A percentile compares a stretch with the other conserved stretches of the same genome.
Conservation (phyloP, 2,113 vertebrate species). For the Hiodon alosoides region DNA sequence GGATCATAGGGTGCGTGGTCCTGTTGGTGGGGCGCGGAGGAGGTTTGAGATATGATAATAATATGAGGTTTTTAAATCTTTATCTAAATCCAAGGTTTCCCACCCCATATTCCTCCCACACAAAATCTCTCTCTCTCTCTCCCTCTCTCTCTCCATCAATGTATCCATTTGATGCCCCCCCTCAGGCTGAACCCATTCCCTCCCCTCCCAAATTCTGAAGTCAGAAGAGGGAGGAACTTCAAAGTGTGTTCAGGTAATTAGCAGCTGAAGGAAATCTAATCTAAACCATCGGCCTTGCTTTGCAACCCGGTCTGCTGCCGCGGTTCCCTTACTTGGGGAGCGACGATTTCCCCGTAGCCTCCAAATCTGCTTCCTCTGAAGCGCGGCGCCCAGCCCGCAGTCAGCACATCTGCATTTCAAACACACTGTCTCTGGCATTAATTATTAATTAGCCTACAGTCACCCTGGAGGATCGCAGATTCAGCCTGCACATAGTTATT, state of each 20-base stretch:
- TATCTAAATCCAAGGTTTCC: background rate
- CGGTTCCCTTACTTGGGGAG: conserved; percentile 73
- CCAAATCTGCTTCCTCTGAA: conserved; percentile 83
- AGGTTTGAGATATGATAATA: background rate
- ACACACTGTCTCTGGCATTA: conserved; percentile 95
- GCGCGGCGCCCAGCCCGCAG: conserved; percentile 83
- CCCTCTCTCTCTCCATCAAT: conserved; percentile 51
- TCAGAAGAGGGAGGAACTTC: conserved; percentile 80
- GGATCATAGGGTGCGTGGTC: background rate
- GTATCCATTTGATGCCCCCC: conserved; percentile 74
- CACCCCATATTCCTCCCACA: background rate
- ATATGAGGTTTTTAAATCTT: background rate
- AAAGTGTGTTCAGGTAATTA: conserved; percentile 87
- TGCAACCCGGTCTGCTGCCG: conserved; percentile 74
- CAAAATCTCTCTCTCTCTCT: conserved; percentile 55
- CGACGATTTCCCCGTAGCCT: conserved; percentile 71
- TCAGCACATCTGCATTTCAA: conserved; percentile 99
- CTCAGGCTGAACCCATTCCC: conserved; percentile 73
- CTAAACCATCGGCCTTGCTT: conserved; percentile 75
- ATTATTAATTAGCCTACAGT: conserved; percentile 99
- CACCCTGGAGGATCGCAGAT: conserved; percentile 90
- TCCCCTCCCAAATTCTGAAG: conserved; percentile 74
- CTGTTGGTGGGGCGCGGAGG: background rate
- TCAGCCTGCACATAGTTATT: conserved; percentile 81
- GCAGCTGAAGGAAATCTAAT: conserved; percentile 85